phyloP scores from a whole-genome alignment of 2,113 vertebrate species.

The Lagopus leucura region DNA sequence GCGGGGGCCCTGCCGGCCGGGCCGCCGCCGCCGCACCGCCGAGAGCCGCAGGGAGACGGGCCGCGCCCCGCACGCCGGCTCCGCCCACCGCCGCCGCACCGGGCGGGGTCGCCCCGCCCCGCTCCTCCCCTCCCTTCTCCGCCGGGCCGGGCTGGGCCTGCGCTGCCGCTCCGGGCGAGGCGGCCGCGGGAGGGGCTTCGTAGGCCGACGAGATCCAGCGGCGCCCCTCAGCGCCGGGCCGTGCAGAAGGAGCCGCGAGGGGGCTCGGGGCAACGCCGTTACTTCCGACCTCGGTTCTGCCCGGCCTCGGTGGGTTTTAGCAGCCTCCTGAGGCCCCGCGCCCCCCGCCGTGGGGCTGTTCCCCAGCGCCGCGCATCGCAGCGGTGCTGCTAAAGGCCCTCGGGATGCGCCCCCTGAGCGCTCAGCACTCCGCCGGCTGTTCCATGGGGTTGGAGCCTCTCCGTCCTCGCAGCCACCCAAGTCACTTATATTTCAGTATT shows the following conservation, averaged over 20 bases:
- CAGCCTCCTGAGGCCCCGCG: background rate
- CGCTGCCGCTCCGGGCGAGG: no score
- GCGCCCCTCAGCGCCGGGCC: no score
- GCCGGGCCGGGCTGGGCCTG: no score
- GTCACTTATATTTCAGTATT: no score
- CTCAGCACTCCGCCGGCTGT: background rate
- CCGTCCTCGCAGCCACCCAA: background rate
- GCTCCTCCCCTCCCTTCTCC: no score
- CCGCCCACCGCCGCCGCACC: background rate
- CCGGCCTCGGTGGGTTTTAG: no score
- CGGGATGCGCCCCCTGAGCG: background rate
- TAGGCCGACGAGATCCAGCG: no score
- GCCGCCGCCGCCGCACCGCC: background rate
- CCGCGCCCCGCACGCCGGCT: constrained; percentile 18
- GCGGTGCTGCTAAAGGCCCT: background rate
- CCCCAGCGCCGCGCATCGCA: background rate
- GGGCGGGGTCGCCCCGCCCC: background rate
- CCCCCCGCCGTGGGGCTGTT: background rate
- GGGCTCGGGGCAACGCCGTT: no score
- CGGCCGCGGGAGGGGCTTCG: no score
- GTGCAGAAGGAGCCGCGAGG: no score
- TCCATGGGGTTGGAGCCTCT: fast-evolving
- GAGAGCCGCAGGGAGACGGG: constrained; percentile 4
- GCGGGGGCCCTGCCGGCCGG: background rate
- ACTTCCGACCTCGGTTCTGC: no score